These are phyloP conservation scores for Phaethornis superciliosus DNA, from an alignment of 2,113 vertebrate species.

Conservation along the genomic window DNA sequence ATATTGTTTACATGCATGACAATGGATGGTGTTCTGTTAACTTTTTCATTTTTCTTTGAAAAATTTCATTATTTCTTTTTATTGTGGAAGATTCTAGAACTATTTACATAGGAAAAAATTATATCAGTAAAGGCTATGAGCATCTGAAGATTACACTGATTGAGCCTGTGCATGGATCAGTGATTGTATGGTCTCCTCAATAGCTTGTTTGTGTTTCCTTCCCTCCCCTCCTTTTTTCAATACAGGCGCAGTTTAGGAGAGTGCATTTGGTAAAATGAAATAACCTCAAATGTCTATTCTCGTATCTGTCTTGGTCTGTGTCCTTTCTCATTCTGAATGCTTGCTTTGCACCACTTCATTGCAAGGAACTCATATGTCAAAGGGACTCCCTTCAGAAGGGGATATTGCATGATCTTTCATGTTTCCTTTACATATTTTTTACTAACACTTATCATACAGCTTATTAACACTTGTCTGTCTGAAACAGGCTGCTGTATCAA, in stretches of 20 bases:
- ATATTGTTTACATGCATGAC: constrained; percentile 42
- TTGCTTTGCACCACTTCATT: constrained; percentile 81
- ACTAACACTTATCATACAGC: constrained; percentile 87
- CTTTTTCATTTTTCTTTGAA: constrained; percentile 55
- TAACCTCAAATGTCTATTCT: constrained; percentile 77
- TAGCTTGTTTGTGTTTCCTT: constrained; percentile 77
- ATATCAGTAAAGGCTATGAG: constrained; percentile 75
- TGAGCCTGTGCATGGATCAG: constrained; percentile 81
- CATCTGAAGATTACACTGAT: constrained; percentile 75
- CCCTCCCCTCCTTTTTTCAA: constrained; percentile 70
- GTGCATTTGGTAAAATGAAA: constrained; percentile 79
- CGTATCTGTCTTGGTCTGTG: constrained; percentile 75
- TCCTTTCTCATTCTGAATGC: constrained; percentile 79
- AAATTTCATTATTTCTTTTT: constrained; percentile 64
- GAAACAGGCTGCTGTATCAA: constrained; percentile 79
- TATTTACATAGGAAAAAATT: constrained; percentile 67
- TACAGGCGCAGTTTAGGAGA: constrained; percentile 83
- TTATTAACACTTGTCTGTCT: constrained; percentile 88
- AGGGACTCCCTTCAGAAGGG: constrained; percentile 81
- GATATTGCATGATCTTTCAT: constrained; percentile 86
- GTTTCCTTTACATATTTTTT: constrained; percentile 73
- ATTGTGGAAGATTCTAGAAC: constrained; percentile 57
- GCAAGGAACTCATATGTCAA: constrained; percentile 81
- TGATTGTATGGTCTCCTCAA: constrained; percentile 76
- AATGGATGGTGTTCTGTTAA: constrained; percentile 77